These are phyloP conservation scores for Malacoraja senta DNA, from an alignment of 2,797 vertebrate genomes.

Conservation along the genomic window DNA sequence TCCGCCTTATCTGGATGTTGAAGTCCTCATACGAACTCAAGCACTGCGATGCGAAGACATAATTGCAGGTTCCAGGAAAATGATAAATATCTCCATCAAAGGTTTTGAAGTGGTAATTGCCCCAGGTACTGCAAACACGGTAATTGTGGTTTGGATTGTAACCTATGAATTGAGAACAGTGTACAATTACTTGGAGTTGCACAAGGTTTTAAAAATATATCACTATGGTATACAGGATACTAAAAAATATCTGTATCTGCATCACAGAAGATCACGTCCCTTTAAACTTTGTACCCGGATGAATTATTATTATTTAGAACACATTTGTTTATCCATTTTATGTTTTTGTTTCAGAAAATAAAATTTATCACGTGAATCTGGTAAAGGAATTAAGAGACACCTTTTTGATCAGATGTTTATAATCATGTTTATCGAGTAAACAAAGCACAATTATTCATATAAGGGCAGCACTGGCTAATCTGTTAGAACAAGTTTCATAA, in stretches of 20 bases:
- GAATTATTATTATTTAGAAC: not conserved
- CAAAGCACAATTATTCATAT: too few species aligned
- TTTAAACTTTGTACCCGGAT: not conserved
- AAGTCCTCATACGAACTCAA: constrained; percentile 63
- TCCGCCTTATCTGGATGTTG: constrained; percentile 70
- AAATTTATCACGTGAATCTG: not conserved
- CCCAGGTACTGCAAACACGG: constrained; percentile 75
- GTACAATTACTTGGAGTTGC: constrained; percentile 32
- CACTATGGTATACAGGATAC: too few species aligned
- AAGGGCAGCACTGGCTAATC: not conserved
- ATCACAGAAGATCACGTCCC: not conserved
- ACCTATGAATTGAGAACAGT: constrained; percentile 51
- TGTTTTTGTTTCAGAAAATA: not conserved
- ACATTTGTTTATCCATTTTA: not conserved
- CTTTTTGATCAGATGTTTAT: too few species aligned
- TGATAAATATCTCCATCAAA: constrained; percentile 73
- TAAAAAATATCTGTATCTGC: too few species aligned
- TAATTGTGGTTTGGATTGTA: constrained; percentile 61
- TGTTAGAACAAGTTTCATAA: not conserved
- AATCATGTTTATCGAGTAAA: not conserved
- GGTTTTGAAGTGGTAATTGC: constrained; percentile 73
- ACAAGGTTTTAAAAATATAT: not conserved
- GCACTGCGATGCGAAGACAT: constrained; percentile 62
- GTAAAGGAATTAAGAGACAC: not conserved
- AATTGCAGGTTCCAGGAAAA: constrained; percentile 68